These are phyloP conservation scores for Deroplatys truncata DNA, from an alignment of 2,888 invertebrate species.

Conservation along the genomic window DNA sequence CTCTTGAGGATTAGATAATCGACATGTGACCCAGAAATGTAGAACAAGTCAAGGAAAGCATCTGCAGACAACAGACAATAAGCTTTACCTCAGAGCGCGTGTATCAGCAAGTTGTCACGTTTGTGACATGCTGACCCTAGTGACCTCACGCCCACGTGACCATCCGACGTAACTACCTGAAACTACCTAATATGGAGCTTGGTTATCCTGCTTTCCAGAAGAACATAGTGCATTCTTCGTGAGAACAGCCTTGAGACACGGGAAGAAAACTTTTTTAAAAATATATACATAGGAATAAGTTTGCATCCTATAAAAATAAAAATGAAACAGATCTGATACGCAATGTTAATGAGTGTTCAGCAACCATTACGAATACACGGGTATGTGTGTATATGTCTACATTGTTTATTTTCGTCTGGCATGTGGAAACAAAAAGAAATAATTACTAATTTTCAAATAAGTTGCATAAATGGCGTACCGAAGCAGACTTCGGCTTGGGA, in stretches of 20 bases:
- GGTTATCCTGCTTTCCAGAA: neutral
- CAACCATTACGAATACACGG: too few relatives aligned
- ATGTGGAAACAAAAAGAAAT: too few relatives aligned
- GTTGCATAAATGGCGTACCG: too few relatives aligned
- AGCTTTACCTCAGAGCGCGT: neutral
- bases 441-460: too few relatives aligned
- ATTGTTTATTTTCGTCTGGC: too few relatives aligned
- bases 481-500: too few relatives aligned
- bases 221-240: neutral
- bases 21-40: neutral
- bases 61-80: neutral
- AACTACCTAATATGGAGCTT: neutral
- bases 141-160: neutral
- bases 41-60: neutral
- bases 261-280: neutral
- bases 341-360: too few relatives aligned
- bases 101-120: neutral
- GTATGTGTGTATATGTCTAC: too few relatives aligned
- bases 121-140: neutral
- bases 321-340: too few relatives aligned
- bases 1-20: neutral
- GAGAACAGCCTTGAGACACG: neutral
- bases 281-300: neutral
- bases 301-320: neutral
- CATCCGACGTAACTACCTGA: neutral